These are phyloP conservation scores for Pantherophis vulpinus DNA, from an alignment of 2,797 vertebrate genomes.

Conservation along the genomic window DNA sequence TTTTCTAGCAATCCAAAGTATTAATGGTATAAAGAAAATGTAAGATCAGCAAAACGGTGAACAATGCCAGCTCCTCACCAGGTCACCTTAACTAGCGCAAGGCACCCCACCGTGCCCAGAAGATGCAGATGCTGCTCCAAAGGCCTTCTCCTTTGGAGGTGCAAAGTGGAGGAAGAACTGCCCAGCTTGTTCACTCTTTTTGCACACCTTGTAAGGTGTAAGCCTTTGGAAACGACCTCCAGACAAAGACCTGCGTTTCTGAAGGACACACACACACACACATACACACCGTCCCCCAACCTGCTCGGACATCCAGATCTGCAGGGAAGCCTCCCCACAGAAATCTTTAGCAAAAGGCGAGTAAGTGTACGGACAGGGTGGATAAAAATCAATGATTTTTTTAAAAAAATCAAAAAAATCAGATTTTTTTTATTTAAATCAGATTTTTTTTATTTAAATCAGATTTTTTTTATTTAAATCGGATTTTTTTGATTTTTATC, in stretches of 20 bases:
- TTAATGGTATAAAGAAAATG: not conserved
- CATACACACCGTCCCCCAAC: not conserved
- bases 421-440: too few species aligned
- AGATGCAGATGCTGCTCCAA: not conserved
- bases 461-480: too few species aligned
- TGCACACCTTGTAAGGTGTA: not conserved
- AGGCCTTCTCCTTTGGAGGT: not conserved
- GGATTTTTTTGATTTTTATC: too few species aligned
- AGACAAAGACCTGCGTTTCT: not conserved
- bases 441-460: too few species aligned
- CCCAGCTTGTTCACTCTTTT: not conserved
- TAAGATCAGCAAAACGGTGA: not conserved
- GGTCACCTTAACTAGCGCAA: not conserved
- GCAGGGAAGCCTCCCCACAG: not conserved
- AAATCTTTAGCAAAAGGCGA: not conserved
- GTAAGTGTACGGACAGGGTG: not conserved
- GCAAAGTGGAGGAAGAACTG: not conserved
- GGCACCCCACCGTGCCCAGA: not conserved
- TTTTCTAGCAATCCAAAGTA: not conserved
- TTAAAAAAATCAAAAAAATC: too few species aligned
- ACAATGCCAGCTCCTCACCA: not conserved
- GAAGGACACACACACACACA: not conserved
- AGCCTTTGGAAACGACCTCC: not conserved
- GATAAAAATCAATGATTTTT: too few species aligned
- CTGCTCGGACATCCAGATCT: not conserved